Conservation (phyloP, 2,797 vertebrate species). For the Pantherophis vulpinus region DNA sequence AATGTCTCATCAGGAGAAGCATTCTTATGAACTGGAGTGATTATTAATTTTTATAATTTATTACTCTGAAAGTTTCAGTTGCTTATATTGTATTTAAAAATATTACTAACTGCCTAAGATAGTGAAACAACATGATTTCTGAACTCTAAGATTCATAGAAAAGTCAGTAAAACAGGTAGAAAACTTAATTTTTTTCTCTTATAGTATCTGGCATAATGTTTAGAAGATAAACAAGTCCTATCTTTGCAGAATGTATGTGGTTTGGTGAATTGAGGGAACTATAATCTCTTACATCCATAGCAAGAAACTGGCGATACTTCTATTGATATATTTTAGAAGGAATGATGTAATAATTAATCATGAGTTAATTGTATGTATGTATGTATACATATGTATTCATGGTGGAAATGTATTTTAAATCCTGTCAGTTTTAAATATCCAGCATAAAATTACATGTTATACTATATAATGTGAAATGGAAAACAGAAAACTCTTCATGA, state of each 20-base stretch:
- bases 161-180: background rate
- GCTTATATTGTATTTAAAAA: background rate
- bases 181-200: background rate
- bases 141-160: background rate
- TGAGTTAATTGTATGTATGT: background rate
- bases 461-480: conserved; percentile 23
- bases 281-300: background rate
- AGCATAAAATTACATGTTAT: conserved; percentile 34
- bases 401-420: background rate
- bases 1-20: background rate
- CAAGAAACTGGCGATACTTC: background rate
- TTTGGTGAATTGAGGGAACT: background rate
- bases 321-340: background rate
- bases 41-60: background rate
- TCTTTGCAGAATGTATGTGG: background rate
- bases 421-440: conserved; percentile 47
- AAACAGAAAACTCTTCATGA: conserved; percentile 29
- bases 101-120: background rate
- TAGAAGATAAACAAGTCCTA: background rate
- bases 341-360: background rate
- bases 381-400: background rate
- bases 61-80: background rate
- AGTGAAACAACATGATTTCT: background rate
- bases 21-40: background rate
- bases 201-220: background rate